Percentiles rank a stretch among this genome's conserved stretches.
Evolutionary conservation across 1,140 invertebrate species (phyloP).

Genomic region (Cataglyphis hispanica): DNA sequence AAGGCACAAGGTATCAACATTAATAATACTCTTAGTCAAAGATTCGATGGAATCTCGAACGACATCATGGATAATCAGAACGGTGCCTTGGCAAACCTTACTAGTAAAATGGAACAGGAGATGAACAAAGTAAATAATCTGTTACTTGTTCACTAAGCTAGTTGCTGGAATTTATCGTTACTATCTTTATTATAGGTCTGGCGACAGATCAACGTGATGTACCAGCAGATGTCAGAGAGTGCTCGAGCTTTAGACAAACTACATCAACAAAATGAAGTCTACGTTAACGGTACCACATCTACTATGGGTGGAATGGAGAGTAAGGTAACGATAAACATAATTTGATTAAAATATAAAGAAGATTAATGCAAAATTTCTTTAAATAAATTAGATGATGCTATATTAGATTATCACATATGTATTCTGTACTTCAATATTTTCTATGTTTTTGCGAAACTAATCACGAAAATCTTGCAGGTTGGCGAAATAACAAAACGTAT

Average conservation of each 20-base stretch:
- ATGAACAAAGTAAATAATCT: conserved; percentile 89
- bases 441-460: neutral
- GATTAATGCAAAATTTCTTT: conserved; percentile 25
- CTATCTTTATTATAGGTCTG: conserved; percentile 88
- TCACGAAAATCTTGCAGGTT: conserved; percentile 86
- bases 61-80: conserved; percentile 92
- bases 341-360: conserved; percentile 26
- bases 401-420: neutral
- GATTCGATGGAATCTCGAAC: conserved; percentile 90
- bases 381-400: neutral
- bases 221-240: conserved; percentile 93
- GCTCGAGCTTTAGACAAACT: conserved; percentile 91
- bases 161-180: neutral
- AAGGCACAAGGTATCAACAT: conserved; percentile 89
- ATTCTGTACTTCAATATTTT: neutral
- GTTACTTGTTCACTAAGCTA: neutral
- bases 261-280: conserved; percentile 92
- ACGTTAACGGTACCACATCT: conserved; percentile 93
- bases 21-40: conserved; percentile 89
- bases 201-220: conserved; percentile 95
- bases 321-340: conserved; percentile 87
- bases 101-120: conserved; percentile 92
- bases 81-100: conserved; percentile 91
- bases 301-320: conserved; percentile 93
- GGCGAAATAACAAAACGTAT: conserved; percentile 92